Evolutionary conservation across 2,113 vertebrate genomes (phyloP), one percentile per base, ranked within the genome.

Genomic region (Machaerirhynchus nigripectus): DNA sequence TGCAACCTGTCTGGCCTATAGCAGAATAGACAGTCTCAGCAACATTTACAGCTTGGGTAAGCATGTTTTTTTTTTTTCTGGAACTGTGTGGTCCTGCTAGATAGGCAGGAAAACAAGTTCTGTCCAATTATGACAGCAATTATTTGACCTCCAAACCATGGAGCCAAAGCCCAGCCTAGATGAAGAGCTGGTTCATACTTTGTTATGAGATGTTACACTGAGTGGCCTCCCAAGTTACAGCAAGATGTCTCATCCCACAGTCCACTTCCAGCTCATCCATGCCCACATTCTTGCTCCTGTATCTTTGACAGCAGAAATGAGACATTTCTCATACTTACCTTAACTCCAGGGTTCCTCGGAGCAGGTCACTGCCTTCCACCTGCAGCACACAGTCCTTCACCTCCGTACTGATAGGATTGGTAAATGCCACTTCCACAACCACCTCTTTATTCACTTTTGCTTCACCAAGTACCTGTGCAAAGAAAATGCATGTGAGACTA

Each of bases 361-460:
- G 96, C 91, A 98, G 91, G 82, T 97, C 98, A 3, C 96, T 97
- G 52, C 98, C 98, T 81, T 98, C 97, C 28, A 97, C 97, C 90
- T 93, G 98, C 71, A 98, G 91, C 70, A 97, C 73, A 2, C 98
- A 98, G 63, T 96, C 31, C 18, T 7, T 97, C 79, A 98, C 87
- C 0, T 97, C 97, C 2, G 24, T 9, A 1, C 95, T 50, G 13
- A 98, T 91, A 0, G 98, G 98, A 37, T 98, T 98, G 81, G 97
- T 97, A 91, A 98, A 98, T 22, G 52, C 52, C 90, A 98, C 97
- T 76, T 96, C 97, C 44, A 98, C 97, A 0, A 88, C 88, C 70
- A 97, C 68, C 18, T 96, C 96, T 76, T 95, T 83, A 20, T 61
- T 96, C 69, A 98, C 84, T 13, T 47, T 95, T 10, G 95, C 98